Percentiles rank a stretch among this genome's conserved stretches.
These are phyloP conservation scores for Pemphredon lugubris DNA, from an alignment of 2,888 invertebrate species.

Conservation along the genomic window DNA sequence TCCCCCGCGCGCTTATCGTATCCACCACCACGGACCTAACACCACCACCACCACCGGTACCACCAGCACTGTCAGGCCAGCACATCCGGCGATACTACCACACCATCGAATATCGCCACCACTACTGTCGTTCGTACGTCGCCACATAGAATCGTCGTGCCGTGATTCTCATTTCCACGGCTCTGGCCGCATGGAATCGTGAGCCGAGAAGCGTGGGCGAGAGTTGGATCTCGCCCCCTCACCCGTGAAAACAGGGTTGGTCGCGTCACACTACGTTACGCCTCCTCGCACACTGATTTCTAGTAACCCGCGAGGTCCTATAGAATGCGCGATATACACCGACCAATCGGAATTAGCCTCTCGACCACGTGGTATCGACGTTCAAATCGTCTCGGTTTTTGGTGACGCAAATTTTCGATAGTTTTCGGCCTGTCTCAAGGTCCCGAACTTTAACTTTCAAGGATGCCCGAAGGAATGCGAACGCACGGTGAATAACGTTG, in stretches of 20 bases:
- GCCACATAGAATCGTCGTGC: background rate
- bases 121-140: background rate
- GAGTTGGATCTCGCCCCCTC: too few relatives aligned
- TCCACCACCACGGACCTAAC: conserved; percentile 53
- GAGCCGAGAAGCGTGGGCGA: conserved; percentile 18
- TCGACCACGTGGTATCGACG: background rate
- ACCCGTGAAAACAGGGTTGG: conserved; percentile 29
- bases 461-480: conserved; percentile 32
- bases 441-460: background rate
- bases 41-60: background rate
- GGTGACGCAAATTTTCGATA: background rate
- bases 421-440: background rate
- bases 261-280: too few relatives aligned
- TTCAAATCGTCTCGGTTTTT: too few relatives aligned
- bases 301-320: too few relatives aligned
- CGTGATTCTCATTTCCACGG: conserved; percentile 1
- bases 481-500: background rate
- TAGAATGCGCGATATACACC: background rate
- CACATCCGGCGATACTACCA: too few relatives aligned
- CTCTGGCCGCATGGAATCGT: too few relatives aligned
- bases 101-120: conserved; percentile 10
- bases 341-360: background rate
- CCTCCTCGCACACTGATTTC: too few relatives aligned
- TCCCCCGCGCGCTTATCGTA: conserved; percentile 75
- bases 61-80: too few relatives aligned